Evolutionary conservation across 35 echinoderm and acorn worm genomes (phyloP).

Genomic region (Hemicentrotus pulcherrimus): DNA sequence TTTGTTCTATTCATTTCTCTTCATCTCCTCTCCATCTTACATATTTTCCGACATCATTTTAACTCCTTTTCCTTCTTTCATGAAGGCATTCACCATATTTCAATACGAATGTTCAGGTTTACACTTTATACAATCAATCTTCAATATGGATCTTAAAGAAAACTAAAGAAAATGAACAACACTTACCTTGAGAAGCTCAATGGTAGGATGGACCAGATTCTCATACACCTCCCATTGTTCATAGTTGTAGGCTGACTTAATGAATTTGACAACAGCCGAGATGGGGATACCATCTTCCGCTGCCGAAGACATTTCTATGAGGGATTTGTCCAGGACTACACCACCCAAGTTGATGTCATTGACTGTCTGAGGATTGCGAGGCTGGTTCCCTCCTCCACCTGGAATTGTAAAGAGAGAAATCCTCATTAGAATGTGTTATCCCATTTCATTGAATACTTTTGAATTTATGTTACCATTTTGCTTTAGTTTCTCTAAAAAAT

Average conservation of each 20-base stretch:
- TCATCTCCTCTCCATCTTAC: neutral
- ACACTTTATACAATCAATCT: neutral
- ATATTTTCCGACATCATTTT: neutral
- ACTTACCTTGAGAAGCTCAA: constrained; percentile 79
- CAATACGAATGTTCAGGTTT: neutral
- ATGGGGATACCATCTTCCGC: constrained; percentile 86
- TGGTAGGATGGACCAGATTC: constrained; percentile 53
- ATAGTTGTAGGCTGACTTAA: constrained; percentile 99
- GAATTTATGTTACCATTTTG: no score
- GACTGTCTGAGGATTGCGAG: constrained; percentile 67
- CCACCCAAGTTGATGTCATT: constrained; percentile 74
- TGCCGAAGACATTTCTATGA: constrained; percentile 78
- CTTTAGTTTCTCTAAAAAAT: no score
- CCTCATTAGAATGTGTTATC: neutral
- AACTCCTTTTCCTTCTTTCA: neutral
- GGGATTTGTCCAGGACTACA: constrained; percentile 55
- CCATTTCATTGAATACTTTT: no score
- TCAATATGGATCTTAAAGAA: neutral
- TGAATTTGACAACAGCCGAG: constrained; percentile 85
- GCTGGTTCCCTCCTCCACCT: constrained; percentile 92
- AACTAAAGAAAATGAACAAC: neutral
- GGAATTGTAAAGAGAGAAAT: neutral
- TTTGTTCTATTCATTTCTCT: neutral
- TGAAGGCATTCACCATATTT: neutral
- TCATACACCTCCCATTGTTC: constrained; percentile 99